Evolutionary conservation across 53 echinoderm and acorn worm species (phyloP).

Genomic region (Stichopus horrens): DNA sequence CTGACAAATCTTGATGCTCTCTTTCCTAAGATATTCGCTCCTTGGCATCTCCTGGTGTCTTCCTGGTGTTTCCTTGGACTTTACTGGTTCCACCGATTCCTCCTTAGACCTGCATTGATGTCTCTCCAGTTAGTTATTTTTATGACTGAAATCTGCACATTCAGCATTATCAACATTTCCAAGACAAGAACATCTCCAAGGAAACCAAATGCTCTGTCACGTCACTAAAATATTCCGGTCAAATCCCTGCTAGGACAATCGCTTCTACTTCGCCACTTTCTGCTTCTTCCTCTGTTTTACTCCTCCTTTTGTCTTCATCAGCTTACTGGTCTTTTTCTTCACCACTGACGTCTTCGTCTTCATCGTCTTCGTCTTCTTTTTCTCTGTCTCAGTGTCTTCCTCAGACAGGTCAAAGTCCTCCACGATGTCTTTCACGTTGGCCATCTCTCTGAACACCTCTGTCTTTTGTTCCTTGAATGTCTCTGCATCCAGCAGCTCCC

Average conservation of each 20-base stretch:
- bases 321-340: background rate
- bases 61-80: too few relatives aligned
- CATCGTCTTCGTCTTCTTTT: conserved; percentile 19
- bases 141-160: too few relatives aligned
- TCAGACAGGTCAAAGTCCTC: conserved; percentile 83
- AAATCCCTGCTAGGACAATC: background rate
- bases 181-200: too few relatives aligned
- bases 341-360: background rate
- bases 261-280: conserved; percentile 12
- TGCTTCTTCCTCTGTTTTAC: conserved; percentile 37
- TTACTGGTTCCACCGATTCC: too few relatives aligned
- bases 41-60: too few relatives aligned
- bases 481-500: conserved; percentile 4
- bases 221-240: too few relatives aligned
- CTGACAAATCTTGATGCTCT: too few relatives aligned
- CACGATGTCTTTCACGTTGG: conserved; percentile 75
- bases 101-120: too few relatives aligned
- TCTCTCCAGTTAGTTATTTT: too few relatives aligned
- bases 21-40: too few relatives aligned
- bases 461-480: conserved; percentile 46
- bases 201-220: too few relatives aligned
- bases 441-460: conserved; percentile 41
- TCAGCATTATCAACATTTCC: too few relatives aligned
- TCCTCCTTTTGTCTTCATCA: background rate
- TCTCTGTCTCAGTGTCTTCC: conserved; percentile 56